Conservation (phyloP, 2,888 invertebrate genomes). For the Sepioteuthis lessoniana region DNA sequence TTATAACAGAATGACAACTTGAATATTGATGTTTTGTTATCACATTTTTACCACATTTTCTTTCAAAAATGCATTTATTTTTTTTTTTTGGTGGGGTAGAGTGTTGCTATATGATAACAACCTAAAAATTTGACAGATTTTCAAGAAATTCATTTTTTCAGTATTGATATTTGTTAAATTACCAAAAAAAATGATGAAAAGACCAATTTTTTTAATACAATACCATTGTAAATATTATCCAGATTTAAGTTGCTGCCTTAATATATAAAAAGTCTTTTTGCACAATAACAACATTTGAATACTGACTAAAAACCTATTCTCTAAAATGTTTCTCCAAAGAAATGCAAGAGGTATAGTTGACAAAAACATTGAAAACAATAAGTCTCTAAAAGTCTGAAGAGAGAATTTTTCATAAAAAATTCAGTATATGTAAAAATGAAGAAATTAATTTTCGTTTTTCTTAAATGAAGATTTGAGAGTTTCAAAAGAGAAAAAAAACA, state of each 20-base stretch:
- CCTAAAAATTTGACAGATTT: too few species aligned
- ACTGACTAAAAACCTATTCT: conserved; percentile 24
- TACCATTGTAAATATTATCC: background rate
- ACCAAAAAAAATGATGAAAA: too few species aligned
- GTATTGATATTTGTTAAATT: too few species aligned
- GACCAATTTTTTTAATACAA: too few species aligned
- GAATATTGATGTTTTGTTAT: too few species aligned
- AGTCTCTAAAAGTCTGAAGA: background rate
- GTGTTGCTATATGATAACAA: too few species aligned
- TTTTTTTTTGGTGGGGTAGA: too few species aligned
- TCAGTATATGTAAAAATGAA: background rate
- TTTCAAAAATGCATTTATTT: too few species aligned
- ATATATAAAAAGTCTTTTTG: too few species aligned
- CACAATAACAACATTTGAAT: background rate
- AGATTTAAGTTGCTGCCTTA: background rate
- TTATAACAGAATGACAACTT: too few species aligned
- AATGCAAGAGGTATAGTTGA: background rate
- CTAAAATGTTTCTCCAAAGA: background rate
- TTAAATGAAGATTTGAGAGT: background rate
- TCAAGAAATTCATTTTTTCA: too few species aligned
- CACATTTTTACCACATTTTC: too few species aligned
- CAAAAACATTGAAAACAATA: conserved; percentile 7
- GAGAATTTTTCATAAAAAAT: background rate
- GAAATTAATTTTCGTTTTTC: background rate
- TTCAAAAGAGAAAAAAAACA: background rate